These are phyloP conservation scores for Ceraclea dissimilis DNA, from an alignment of 2,888 invertebrate species.

Conservation along the genomic window DNA sequence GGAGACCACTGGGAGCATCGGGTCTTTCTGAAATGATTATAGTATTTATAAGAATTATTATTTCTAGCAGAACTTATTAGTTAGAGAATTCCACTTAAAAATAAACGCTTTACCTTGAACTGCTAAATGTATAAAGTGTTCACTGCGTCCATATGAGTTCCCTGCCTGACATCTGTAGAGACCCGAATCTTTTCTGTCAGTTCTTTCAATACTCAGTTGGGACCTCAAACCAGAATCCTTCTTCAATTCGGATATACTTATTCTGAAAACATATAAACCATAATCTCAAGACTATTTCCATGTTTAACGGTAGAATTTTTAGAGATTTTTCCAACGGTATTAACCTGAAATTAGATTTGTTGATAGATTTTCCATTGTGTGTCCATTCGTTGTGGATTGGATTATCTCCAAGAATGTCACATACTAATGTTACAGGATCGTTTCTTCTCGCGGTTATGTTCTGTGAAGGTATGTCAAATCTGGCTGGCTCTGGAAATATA, in stretches of 20 bases:
- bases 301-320: too few relatives aligned
- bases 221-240: constrained; percentile 66
- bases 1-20: constrained; percentile 60
- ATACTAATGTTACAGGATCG: constrained; percentile 65
- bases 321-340: too few relatives aligned
- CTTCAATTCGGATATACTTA: constrained; percentile 66
- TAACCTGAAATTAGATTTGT: constrained; percentile 60
- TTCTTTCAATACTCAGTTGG: constrained; percentile 60
- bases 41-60: not conserved
- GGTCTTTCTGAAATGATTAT: constrained; percentile 54
- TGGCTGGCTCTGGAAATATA: constrained; percentile 64
- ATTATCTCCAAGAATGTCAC: constrained; percentile 74
- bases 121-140: constrained; percentile 65
- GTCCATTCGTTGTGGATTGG: constrained; percentile 78
- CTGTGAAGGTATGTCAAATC: constrained; percentile 65
- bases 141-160: constrained; percentile 66
- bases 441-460: constrained; percentile 73
- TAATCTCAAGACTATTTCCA: too few relatives aligned
- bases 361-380: constrained; percentile 59
- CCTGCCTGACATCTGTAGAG: constrained; percentile 67
- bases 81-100: too few relatives aligned
- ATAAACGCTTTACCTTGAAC: constrained; percentile 57
- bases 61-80: too few relatives aligned
- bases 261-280: constrained; percentile 34
- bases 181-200: constrained; percentile 70